Evolutionary conservation across 2,797 vertebrate species (phyloP).

Genomic region (Scolopax bukidnonensis): DNA sequence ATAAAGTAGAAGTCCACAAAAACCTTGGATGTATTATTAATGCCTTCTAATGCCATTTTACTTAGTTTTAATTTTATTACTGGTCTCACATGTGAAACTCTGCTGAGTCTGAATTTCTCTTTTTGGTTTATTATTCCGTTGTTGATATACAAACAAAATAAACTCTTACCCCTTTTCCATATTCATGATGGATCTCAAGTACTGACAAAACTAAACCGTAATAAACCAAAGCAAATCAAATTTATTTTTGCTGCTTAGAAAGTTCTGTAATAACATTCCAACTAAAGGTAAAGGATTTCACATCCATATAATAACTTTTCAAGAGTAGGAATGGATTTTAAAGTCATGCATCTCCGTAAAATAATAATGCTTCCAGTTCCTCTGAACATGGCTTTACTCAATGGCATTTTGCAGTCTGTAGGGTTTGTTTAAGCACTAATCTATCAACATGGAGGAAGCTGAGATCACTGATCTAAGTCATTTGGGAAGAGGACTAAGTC

Average conservation of each 20-base stretch:
- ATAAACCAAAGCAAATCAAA: background rate
- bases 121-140: background rate
- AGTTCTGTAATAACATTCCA: background rate
- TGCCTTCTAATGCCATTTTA: background rate
- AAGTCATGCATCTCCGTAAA: background rate
- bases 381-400: background rate
- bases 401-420: conserved; percentile 13
- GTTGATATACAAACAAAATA: background rate
- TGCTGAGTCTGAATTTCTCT: background rate
- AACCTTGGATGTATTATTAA: background rate
- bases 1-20: background rate
- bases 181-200: background rate
- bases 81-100: background rate
- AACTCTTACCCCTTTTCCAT: background rate
- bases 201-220: background rate
- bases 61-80: background rate
- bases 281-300: background rate
- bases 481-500: background rate
- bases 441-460: background rate
- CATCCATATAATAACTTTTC: background rate
- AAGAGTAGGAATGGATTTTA: background rate
- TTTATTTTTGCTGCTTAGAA: background rate
- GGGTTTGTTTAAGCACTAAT: conserved; percentile 34
- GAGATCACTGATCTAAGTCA: background rate
- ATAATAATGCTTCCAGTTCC: background rate